Evolutionary conservation across 2,113 vertebrate species (phyloP).

Genomic region (Hydrolagus affinis): DNA sequence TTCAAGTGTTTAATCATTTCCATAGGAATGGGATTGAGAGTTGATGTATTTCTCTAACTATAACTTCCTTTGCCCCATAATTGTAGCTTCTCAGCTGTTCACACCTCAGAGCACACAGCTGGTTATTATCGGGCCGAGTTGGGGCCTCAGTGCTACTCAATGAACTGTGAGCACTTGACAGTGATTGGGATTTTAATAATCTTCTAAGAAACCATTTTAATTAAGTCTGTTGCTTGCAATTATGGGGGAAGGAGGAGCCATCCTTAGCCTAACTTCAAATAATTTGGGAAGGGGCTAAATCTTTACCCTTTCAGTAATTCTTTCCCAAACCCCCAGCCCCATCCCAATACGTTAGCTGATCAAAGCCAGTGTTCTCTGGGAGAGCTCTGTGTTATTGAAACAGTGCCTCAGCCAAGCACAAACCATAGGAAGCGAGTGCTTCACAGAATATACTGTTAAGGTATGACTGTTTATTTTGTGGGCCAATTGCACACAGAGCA

Average conservation of each 20-base stretch:
- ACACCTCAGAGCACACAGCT: background rate
- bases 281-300: background rate
- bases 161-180: background rate
- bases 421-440: no score
- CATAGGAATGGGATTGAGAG: background rate
- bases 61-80: background rate
- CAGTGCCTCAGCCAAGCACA: no score
- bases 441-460: no score
- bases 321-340: no score
- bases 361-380: no score
- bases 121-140: background rate
- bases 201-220: constrained; percentile 3
- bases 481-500: no score
- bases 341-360: no score
- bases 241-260: background rate
- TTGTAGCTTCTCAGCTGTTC: background rate
- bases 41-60: background rate
- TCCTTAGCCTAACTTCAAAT: background rate
- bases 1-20: background rate
- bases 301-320: no score
- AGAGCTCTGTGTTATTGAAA: no score
- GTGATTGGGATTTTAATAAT: background rate
- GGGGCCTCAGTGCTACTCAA: background rate
- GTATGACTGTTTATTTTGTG: no score
- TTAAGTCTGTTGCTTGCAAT: background rate